Evolutionary conservation across 2,888 invertebrate genomes (phyloP).

Genomic region (Eustalomyia histrio): DNA sequence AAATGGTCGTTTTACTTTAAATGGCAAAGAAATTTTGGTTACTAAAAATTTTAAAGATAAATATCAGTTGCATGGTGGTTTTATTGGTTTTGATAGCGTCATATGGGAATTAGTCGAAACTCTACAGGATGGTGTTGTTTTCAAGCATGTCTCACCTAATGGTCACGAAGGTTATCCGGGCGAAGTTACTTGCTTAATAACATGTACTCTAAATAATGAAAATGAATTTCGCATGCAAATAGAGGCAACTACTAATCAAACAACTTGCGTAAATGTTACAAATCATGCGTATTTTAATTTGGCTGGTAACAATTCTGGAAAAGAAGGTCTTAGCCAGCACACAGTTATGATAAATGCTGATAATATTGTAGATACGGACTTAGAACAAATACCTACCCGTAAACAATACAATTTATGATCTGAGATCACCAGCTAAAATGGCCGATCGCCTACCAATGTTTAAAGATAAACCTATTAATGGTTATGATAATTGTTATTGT

Average conservation of each 20-base stretch:
- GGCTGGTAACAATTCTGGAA: conserved; percentile 87
- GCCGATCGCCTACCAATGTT: conserved; percentile 52
- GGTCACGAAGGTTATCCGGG: conserved; percentile 95
- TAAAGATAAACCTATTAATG: conserved; percentile 76
- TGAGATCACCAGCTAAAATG: conserved; percentile 74
- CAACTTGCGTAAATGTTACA: conserved; percentile 91
- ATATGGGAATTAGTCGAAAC: conserved; percentile 82
- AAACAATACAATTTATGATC: conserved; percentile 86
- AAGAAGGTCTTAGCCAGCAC: conserved; percentile 84
- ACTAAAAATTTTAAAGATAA: conserved; percentile 85
- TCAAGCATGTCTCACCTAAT: conserved; percentile 88
- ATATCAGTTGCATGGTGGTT: conserved; percentile 90
- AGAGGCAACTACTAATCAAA: conserved; percentile 87
- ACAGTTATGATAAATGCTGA: conserved; percentile 87
- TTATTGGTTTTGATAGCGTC: conserved; percentile 89
- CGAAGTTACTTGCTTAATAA: conserved; percentile 85
- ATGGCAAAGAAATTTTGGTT: conserved; percentile 85
- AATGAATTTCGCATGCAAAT: conserved; percentile 88
- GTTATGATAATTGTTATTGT: conserved; percentile 86
- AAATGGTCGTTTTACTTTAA: conserved; percentile 85
- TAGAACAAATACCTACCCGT: conserved; percentile 88
- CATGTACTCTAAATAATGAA: conserved; percentile 85
- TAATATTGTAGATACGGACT: conserved; percentile 86
- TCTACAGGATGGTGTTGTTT: conserved; percentile 81
- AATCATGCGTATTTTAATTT: conserved; percentile 95